Base-by-base conservation (phyloP, 2,888 invertebrate genomes). In the Microctonus aethiopoides region DNA sequence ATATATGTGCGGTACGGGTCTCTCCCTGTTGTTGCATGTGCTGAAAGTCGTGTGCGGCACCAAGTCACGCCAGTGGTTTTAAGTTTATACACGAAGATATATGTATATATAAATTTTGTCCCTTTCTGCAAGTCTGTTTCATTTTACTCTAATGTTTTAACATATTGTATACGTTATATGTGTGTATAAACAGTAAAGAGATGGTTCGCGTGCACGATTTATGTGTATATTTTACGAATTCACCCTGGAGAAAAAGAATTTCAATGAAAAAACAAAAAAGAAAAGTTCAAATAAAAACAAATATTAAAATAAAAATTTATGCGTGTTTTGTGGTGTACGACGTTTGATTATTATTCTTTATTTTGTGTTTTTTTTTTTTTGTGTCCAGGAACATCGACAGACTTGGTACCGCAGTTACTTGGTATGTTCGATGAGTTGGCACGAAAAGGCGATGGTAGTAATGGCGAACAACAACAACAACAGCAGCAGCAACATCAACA, bases 381-480 rank as follows among this genome's bases (percentile, higher is more conserved):
- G 16, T 46, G 16, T 46, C 0, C 91, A 96, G 96, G 95, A 87
- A 92, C 94, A 83, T 93, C 79, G 62, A 84, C 94, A 78, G 96
- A 96, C 86, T 89, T 96, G 86, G 92, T 94, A 85, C 95, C 95
- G 72, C 93, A 94, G 77, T 90, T 96, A 74, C 91, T 96, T 87
- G 94, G 94, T 75, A 93, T 95, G 87, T 95, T 95, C 87, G 96
- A 96, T 88, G 93, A 93, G 75, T 89, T 95, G 77, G 89, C 88
- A 52, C 87, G 87, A 57, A 85, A 87, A 41, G 80, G 78, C 78
- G 78, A 80, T 72, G 80, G 78, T 56, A 69, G 70, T 41, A 78
- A 77, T 70, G 64, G 60, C n/a, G 72, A 68, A 56, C 46, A 20
- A 20, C 46, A 46, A 46, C 46, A 46, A 46, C 41, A 46, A 16